A percentile compares a stretch with the other conserved stretches of the same genome.
These are phyloP conservation scores for Pharmacophagus antenor DNA, from an alignment of 2,888 invertebrate genomes.

Conservation along the genomic window DNA sequence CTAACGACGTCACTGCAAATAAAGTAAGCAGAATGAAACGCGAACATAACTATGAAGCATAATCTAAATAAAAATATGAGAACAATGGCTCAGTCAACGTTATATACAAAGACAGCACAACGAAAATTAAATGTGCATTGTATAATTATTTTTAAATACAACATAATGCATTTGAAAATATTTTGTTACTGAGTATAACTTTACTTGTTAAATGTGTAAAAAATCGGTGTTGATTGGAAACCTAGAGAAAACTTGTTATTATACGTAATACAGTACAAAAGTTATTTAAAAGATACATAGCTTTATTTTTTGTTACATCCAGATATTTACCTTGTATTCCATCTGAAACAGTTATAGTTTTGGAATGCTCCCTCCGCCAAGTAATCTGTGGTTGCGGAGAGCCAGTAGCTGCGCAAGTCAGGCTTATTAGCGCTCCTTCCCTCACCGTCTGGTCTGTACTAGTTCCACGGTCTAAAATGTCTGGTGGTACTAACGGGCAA, in stretches of 20 bases:
- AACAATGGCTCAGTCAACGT: slow-evolving; percentile 8
- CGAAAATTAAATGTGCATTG: not conserved
- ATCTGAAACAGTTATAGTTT: slow-evolving; percentile 85
- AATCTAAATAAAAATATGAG: slow-evolving; percentile 12
- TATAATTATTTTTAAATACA: not conserved
- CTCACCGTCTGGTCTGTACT: slow-evolving; percentile 92
- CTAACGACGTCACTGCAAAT: slow-evolving; percentile 82
- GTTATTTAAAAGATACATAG: not conserved
- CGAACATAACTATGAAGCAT: slow-evolving; percentile 13
- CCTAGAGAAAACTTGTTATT: no score
- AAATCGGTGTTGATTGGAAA: no score
- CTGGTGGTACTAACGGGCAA: slow-evolving; percentile 86
- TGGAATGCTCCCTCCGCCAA: slow-evolving; percentile 92
- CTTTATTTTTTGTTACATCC: no score
- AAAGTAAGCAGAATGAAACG: slow-evolving; percentile 30
- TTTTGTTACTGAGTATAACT: not conserved
- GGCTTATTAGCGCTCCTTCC: slow-evolving; percentile 92
- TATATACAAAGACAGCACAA: slow-evolving; percentile 3
- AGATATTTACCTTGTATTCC: slow-evolving; percentile 85
- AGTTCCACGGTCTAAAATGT: slow-evolving; percentile 91
- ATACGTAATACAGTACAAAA: not conserved
- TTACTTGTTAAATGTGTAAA: no score
- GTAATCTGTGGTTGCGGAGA: slow-evolving; percentile 93
- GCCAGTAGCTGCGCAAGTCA: slow-evolving; percentile 93
- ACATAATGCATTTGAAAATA: not conserved